Evolutionary conservation across 2,797 vertebrate species (phyloP), one percentile per base, ranked within the genome.

Genomic region (Megalops cyprinoides): DNA sequence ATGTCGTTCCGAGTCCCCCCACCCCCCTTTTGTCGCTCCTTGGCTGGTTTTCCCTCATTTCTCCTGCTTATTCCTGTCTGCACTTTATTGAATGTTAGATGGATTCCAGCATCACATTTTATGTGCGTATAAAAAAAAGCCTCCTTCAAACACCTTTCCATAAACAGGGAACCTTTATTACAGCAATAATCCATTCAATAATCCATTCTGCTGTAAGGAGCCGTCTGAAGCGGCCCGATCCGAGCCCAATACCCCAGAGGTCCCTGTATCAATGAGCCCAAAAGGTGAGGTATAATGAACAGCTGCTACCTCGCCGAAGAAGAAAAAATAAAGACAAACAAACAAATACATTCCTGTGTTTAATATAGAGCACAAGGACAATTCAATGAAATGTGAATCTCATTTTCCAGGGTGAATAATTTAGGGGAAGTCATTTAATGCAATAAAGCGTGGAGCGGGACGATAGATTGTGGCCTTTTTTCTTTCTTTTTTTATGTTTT

Each of bases 261-360:
- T 84, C 78, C 82, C 83, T 84, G 67, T 85, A 81, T 85, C 86
- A 87, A 87, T 84, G 83, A 87, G 79, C 82, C 37, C 83, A 87
- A 89, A 90, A 88, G 86, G 85, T 89, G 84, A 90, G 53, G 69
- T 78, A 77, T 83, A 81, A 87, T 88, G 84, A 84, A 85, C 84
- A 81, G 46, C 84, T 84, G 82, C 79, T 83, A 49, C 75, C 85
- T 82, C 67, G 83, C 79, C 79, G 82, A 82, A 77, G 39, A 20
- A n/a, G 44, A 39, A 4, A n/a, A n/a, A n/a, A n/a, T n/a, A n/a
- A n/a, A n/a, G n/a, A n/a, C n/a, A n/a, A n/a, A n/a, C n/a, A 82
- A 85, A 84, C 53, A 82, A 84, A 82, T 86, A 82, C 71, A 78
- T 88, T 86, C 60, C 77, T 77, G 69, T 80, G 79, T 89, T 90